Percentiles rank a stretch among this genome's conserved stretches.
Evolutionary conservation across 2,113 vertebrate species (phyloP).

Genomic region (Phyllostomus discolor): DNA sequence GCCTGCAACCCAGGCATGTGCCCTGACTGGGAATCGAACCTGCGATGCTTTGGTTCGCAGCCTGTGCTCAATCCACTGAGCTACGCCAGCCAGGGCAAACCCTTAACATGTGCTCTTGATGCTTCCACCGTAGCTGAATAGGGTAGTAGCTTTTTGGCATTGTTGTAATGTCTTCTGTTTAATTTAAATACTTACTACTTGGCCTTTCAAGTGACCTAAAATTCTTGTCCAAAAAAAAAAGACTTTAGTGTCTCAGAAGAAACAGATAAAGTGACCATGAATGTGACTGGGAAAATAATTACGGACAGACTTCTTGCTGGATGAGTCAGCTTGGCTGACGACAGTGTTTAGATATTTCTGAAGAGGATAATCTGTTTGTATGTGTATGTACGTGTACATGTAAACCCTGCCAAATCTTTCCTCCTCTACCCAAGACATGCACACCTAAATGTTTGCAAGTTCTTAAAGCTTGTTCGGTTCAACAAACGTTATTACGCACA

Average conservation of each 20-base stretch:
- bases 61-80: too few species aligned
- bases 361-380: neutral
- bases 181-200: neutral
- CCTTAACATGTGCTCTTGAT: neutral
- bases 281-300: neutral
- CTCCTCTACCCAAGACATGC: neutral
- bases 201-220: neutral
- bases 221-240: neutral
- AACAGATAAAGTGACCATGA: neutral
- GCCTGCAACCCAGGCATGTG: too few species aligned
- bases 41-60: too few species aligned
- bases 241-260: neutral
- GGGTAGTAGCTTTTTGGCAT: neutral
- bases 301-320: neutral
- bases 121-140: neutral
- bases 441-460: neutral
- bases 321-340: neutral
- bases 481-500: neutral
- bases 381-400: neutral
- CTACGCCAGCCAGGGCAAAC: neutral
- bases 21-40: too few species aligned
- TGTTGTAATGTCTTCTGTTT: neutral
- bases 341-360: neutral
- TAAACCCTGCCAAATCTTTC: neutral
- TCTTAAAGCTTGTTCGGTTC: neutral